A percentile compares a stretch with the other conserved stretches of the same genome.
Conservation (phyloP, 1,140 invertebrate species). For the Drosophila carrolli region DNA sequence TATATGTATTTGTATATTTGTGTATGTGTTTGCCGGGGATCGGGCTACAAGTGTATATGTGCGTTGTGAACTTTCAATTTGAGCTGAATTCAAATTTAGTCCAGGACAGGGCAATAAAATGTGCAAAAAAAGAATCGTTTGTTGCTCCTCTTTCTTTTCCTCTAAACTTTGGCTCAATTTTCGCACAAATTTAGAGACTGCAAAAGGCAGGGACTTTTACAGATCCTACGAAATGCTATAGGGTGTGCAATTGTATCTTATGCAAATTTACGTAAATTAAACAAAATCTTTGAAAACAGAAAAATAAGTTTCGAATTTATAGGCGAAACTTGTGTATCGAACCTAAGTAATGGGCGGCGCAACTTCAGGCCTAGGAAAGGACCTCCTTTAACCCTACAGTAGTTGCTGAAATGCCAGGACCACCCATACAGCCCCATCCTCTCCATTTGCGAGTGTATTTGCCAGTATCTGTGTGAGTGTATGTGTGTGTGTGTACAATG, state of each 20-base stretch:
- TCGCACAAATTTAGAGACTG: constrained; percentile 77
- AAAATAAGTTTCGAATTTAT: constrained; percentile 78
- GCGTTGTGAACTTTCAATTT: constrained; percentile 79
- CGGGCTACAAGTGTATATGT: constrained; percentile 25
- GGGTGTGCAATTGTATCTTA: constrained; percentile 72
- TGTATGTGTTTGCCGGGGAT: constrained; percentile 3
- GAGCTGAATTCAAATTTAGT: constrained; percentile 81
- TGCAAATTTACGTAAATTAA: constrained; percentile 82
- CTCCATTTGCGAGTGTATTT: not conserved
- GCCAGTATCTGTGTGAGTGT: constrained; percentile 11
- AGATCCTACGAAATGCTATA: not conserved
- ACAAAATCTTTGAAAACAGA: constrained; percentile 80
- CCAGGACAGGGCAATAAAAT: constrained; percentile 72
- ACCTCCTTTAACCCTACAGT: constrained; percentile 29
- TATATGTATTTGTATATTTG: constrained; percentile 21
- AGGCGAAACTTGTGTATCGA: constrained; percentile 76
- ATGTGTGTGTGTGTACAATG: constrained; percentile 66
- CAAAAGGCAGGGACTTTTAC: constrained; percentile 12
- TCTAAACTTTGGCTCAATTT: constrained; percentile 78
- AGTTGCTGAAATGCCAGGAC: constrained; percentile 46
- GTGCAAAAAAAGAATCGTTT: constrained; percentile 37
- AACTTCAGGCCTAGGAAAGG: constrained; percentile 45
- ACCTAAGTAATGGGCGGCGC: constrained; percentile 61
- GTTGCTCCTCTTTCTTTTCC: constrained; percentile 29
- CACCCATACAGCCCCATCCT: constrained; percentile 1